Base-by-base conservation (phyloP, 2,113 vertebrate species). In the Helogale parvula region DNA sequence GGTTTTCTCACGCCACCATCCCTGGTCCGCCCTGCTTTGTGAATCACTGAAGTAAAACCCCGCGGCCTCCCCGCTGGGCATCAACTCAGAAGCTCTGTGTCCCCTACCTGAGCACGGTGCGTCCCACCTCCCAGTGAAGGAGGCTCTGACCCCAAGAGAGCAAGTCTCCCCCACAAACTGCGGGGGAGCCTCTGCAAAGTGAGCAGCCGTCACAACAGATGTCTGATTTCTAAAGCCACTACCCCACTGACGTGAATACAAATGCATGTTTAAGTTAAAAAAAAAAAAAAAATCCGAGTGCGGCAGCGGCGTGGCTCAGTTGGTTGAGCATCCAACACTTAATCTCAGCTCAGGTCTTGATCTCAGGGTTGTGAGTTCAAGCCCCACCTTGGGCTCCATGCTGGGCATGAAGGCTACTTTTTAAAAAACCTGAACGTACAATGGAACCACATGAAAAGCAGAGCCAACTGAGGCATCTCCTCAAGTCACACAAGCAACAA, bases 391-490 rank as follows among this genome's bases (percentile, higher is more conserved):
- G 57, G 21, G 57, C 21, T 60, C 57, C 8, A 17, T 6, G 21
- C 21, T 60, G 57, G 57, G 57, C 57, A 60, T 23, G 8, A 60
- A 60, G 57, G 21, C 57, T 23, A 60, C 57, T 60, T 60, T 60
- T 21, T 1, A 23, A 60, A 47, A 13, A 47, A 5, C 3, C 23
- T 2, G 11, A 71, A 33, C 4, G 17, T 29, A 33, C 1, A 3
- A 35, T 0, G 0, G 31, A 47, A 25, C 17, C 0, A 0, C 1
- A 1, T 0, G 10, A 7, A 31, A n/a, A 38, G 7, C 19, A 50
- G 17, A 54, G 47, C 77, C 27, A n/a, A 52, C 0, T 0, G 27
- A 19, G 13, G 25, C 71, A 11, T 0, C 2, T 1, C 3, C 0
- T 8, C 85, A 6, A 19, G 74, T 7, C 80, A 17, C 52, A 14